Base-by-base conservation (phyloP, 2,113 vertebrate species). In the Rissa tridactyla region DNA sequence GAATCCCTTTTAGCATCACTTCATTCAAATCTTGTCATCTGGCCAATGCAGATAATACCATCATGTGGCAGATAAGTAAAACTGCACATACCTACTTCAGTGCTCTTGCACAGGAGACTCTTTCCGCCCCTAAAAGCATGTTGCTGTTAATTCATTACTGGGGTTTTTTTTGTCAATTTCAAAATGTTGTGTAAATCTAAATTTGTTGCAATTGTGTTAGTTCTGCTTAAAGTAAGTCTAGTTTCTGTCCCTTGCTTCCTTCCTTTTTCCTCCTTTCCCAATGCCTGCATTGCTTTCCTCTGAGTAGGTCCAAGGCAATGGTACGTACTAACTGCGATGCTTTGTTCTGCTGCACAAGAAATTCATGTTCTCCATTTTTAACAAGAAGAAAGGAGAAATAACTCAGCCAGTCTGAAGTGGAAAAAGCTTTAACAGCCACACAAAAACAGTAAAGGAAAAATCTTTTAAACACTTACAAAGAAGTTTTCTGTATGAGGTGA, bases 161-260 rank as follows among this genome's bases (percentile, higher is more conserved):
- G n/a, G 58, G 42, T 47, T 38, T 40, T 75, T 83, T 66, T 90
- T 46, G 75, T 96, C 81, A 61, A 64, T 95, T 93, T 60, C 40
- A 81, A 82, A 92, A 86, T 89, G 80, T 86, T 96, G 52, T 97
- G 92, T 96, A 98, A 96, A 93, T 94, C 69, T 97, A 82, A 96
- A 96, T 80, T 89, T 98, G 96, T 97, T 97, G 98, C 92, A 93
- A 88, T 83, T 68, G 82, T 98, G 97, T 98, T 98, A 98, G 98
- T 98, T 99, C 98, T 98, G 99, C 98, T 97, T 98, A 95, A 98
- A 99, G 98, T 99, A 99, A 99, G 99, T 99, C 98, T 97, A 98
- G 99, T 99, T 98, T 99, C 98, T 99, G 98, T 99, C 98, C 99
- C 99, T 99, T 98, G 98, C 99, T 98, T 99, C 96, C 97, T 97